A percentile compares a stretch with the other conserved stretches of the same genome.
Evolutionary conservation across 2,797 vertebrate genomes (phyloP).

Genomic region (Lacerta viridis): DNA sequence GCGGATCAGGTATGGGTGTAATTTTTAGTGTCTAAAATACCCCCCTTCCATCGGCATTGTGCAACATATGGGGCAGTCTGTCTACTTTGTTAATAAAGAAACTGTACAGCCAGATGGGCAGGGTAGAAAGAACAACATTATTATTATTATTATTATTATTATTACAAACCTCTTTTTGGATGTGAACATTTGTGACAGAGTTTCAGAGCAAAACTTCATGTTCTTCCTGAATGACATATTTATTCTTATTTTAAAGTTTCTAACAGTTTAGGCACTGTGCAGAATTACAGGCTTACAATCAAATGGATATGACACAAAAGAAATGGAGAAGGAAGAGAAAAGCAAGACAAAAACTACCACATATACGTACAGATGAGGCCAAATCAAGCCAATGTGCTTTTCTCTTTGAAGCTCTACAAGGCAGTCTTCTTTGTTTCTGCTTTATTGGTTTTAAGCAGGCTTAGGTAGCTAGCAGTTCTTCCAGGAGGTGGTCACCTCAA

Average conservation of each 20-base stretch:
- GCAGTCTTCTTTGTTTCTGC: neutral
- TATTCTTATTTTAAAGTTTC: neutral
- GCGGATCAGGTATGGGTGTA: constrained; percentile 80
- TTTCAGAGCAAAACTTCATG: neutral
- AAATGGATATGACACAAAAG: neutral
- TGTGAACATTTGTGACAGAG: neutral
- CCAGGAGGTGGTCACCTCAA: neutral
- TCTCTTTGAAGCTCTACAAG: neutral
- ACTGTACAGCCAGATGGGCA: neutral
- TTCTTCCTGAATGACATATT: neutral
- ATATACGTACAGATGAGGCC: neutral
- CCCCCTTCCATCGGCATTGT: neutral
- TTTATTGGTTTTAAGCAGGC: neutral
- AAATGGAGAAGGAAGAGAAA: neutral
- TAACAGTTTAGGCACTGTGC: neutral
- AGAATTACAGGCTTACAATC: neutral
- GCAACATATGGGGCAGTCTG: neutral
- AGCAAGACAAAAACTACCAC: neutral
- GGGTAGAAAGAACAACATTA: neutral
- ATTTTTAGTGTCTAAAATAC: neutral
- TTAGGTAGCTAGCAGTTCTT: neutral
- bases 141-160: neutral
- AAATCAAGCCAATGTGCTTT: neutral
- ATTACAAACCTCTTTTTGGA: neutral
- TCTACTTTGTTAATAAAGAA: neutral